These are phyloP conservation scores for Synanthedon andrenaeformis DNA, from an alignment of 2,888 invertebrate species.

Conservation along the genomic window DNA sequence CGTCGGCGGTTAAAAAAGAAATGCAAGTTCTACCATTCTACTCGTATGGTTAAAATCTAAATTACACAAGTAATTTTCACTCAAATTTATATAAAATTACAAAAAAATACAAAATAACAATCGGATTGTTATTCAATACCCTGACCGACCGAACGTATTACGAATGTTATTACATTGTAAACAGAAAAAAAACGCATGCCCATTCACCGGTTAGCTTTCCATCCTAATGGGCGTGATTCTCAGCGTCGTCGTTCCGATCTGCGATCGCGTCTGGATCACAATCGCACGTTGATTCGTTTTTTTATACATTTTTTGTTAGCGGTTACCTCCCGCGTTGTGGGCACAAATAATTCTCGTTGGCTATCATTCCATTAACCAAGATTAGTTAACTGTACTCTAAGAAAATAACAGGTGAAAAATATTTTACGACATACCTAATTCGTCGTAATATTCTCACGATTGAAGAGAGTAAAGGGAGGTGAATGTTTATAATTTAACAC, in stretches of 20 bases:
- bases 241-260: constrained; percentile 15
- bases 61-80: no score
- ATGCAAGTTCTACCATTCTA: no score
- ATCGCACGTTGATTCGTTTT: constrained; percentile 8
- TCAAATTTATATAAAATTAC: no score
- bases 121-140: not conserved
- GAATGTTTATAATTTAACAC: no score
- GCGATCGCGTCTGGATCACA: constrained; percentile 11
- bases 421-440: no score
- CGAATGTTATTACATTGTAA: constrained; percentile 9
- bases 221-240: constrained; percentile 7
- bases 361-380: not conserved
- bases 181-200: constrained; percentile 8
- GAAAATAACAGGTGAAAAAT: no score
- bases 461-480: no score
- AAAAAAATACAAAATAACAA: not conserved
- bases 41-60: no score
- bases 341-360: not conserved
- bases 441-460: no score
- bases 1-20: no score
- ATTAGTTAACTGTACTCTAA: not conserved
- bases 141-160: not conserved
- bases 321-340: constrained; percentile 1
- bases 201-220: constrained; percentile 17
- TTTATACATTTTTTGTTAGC: constrained; percentile 8